Base-by-base conservation (phyloP, 2,888 invertebrate species). In the Drosophila melanosoma region DNA sequence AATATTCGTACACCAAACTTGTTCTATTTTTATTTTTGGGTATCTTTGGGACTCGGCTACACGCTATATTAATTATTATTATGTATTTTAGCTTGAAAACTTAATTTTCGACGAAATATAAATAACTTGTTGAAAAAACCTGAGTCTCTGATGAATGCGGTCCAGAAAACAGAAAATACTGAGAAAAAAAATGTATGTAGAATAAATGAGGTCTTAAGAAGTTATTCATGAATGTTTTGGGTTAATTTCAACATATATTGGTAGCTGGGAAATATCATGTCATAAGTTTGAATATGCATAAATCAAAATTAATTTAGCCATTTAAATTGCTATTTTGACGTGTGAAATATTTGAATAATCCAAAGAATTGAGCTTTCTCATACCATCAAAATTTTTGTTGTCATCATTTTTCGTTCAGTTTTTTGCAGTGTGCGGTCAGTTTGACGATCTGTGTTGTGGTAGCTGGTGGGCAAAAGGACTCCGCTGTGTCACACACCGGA, bases 401-500 rank as follows among this genome's bases (percentile, higher is more conserved):
- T 15, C 20, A 20, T 20, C 12, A 23, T 12, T 45, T 23, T 45
- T 45, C 15, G 15, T 8, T 15, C n/a, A 12, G 23, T 45, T 45
- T 45, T 20, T 45, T 23, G 8, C 45, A 45, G 45, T 45, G 45
- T 45, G 15, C 45, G 38, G 66, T 59, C 81, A 78, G 62, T 48
- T 72, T 81, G 77, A 72, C 72, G 81, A 71, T 62, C 59, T 68
- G 33, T 20, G 17, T 51, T 36, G 33, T 52, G 36, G 42, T 26
- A n/a, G 57, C 45, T 52, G 33, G 42, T 62, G 56, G 69, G 69
- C 60, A 73, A 78, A 53, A 54, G 69, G 74, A 69, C 61, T 38
- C 38, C 54, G 79, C 57, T 72, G 49, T 72, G 73, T 65, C 72
- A 78, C 74, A 72, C 79, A 59, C 85, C 87, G 84, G 87, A 84